A percentile compares a stretch with the other conserved stretches of the same genome.
phyloP scores from a whole-genome alignment of 2,888 invertebrate species.

The Eurytoma californica region DNA sequence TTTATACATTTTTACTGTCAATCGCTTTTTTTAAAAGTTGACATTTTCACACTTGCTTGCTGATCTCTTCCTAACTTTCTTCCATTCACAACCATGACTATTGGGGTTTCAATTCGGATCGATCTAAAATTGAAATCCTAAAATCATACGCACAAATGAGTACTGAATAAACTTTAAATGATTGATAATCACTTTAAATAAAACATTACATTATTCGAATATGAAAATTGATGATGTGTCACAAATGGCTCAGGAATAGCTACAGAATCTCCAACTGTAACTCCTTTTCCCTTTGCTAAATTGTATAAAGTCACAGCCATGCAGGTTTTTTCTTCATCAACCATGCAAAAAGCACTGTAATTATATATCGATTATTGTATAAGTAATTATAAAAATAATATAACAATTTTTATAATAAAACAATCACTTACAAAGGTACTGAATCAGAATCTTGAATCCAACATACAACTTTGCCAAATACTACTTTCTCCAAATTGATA shows the following conservation, averaged over 20 bases:
- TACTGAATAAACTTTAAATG: constrained; percentile 5
- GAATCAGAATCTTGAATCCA: constrained; percentile 85
- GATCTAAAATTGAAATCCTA: constrained; percentile 85
- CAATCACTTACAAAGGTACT: constrained; percentile 84
- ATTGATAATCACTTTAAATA: constrained; percentile 7
- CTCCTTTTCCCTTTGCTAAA: constrained; percentile 87
- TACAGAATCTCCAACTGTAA: constrained; percentile 89
- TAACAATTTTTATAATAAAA: constrained; percentile 36
- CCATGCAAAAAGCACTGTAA: constrained; percentile 86
- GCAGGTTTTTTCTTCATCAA: constrained; percentile 84
- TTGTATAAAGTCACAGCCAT: constrained; percentile 89
- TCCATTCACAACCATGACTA: constrained; percentile 85
- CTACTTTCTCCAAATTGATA: constrained; percentile 81
- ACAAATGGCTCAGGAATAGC: constrained; percentile 87
- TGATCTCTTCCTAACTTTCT: constrained; percentile 82
- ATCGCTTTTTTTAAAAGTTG: constrained; percentile 81
- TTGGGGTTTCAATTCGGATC: constrained; percentile 87
- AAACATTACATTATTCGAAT: constrained; percentile 77
- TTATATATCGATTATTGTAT: neutral
- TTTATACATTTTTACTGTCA: constrained; percentile 60
- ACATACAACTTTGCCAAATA: constrained; percentile 88
- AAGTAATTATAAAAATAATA: constrained; percentile 25
- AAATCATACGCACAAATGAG: constrained; percentile 60
- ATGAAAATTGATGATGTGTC: constrained; percentile 78
- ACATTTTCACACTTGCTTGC: constrained; percentile 81